phyloP scores from a whole-genome alignment of 2,797 vertebrate genomes.

The Parauchenoglanis ngamensis region DNA sequence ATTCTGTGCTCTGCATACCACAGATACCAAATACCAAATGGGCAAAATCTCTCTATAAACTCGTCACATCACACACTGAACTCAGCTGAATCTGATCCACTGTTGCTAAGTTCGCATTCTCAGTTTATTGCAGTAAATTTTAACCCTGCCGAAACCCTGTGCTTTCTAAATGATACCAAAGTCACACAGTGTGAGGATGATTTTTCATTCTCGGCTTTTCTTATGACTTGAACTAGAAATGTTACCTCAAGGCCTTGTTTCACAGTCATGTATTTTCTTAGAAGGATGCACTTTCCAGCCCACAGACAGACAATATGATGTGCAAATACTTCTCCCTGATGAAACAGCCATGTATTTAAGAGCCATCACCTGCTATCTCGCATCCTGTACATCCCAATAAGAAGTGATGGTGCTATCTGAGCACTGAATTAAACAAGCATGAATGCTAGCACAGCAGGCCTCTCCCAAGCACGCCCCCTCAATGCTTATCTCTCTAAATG shows the following conservation, averaged over 20 bases:
- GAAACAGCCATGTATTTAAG: conserved; percentile 21
- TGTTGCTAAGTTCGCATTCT: not conserved
- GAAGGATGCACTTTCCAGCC: not conserved
- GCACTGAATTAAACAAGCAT: conserved; percentile 67
- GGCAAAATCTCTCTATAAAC: not conserved
- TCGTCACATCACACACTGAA: not conserved
- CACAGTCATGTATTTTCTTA: not conserved
- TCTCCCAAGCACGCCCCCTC: conserved; percentile 71
- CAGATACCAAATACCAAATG: too few relatives aligned
- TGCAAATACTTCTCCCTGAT: conserved; percentile 38
- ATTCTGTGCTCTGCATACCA: not conserved
- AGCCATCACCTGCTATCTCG: conserved; percentile 17
- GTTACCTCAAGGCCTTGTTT: not conserved
- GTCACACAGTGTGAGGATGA: not conserved
- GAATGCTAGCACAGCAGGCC: conserved; percentile 74
- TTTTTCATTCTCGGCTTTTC: not conserved
- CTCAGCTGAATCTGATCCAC: not conserved
- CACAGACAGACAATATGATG: conserved; percentile 15
- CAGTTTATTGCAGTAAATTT: not conserved
- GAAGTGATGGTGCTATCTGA: conserved; percentile 39
- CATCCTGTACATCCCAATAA: conserved; percentile 37
- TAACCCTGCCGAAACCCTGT: not conserved
- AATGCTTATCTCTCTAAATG: conserved; percentile 77
- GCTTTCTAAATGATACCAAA: not conserved
- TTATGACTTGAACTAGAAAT: not conserved